These are phyloP conservation scores for Cryptocephalus moraei DNA, from an alignment of 2,888 invertebrate species.

Conservation along the genomic window DNA sequence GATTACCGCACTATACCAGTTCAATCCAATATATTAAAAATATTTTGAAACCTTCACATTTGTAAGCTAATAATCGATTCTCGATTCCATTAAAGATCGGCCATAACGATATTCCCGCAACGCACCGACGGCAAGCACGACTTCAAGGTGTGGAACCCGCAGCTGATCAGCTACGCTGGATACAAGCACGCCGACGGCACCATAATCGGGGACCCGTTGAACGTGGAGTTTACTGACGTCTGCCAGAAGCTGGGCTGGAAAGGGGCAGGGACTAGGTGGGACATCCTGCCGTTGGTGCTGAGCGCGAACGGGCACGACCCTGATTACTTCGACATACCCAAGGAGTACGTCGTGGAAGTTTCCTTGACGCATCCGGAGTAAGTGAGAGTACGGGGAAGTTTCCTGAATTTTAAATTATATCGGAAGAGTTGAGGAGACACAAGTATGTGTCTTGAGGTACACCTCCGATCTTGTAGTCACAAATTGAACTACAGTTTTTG, in stretches of 20 bases:
- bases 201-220: conserved; percentile 78
- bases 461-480: too few relatives aligned
- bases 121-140: conserved; percentile 82
- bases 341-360: conserved; percentile 79
- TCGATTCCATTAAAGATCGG: too few relatives aligned
- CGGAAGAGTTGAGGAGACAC: too few relatives aligned
- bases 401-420: too few relatives aligned
- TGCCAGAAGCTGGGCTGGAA: conserved; percentile 89
- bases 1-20: too few relatives aligned
- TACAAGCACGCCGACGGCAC: conserved; percentile 78
- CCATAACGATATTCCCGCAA: conserved; percentile 91
- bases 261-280: conserved; percentile 69
- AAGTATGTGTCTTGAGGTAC: too few relatives aligned
- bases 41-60: too few relatives aligned
- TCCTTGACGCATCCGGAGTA: conserved; percentile 82
- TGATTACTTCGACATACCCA: conserved; percentile 88
- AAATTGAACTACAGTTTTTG: too few relatives aligned
- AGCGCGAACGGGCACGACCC: conserved; percentile 97
- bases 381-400: conserved; percentile 34
- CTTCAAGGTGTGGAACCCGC: conserved; percentile 88
- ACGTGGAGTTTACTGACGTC: conserved; percentile 85
- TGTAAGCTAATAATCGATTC: too few relatives aligned
- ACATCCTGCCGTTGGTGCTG: conserved; percentile 80
- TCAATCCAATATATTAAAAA: too few relatives aligned
- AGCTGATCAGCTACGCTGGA: conserved; percentile 85